A percentile compares a stretch with the other conserved stretches of the same genome.
Evolutionary conservation across 2,888 invertebrate species (phyloP).

Genomic region (Drosophila trichaetosa): DNA sequence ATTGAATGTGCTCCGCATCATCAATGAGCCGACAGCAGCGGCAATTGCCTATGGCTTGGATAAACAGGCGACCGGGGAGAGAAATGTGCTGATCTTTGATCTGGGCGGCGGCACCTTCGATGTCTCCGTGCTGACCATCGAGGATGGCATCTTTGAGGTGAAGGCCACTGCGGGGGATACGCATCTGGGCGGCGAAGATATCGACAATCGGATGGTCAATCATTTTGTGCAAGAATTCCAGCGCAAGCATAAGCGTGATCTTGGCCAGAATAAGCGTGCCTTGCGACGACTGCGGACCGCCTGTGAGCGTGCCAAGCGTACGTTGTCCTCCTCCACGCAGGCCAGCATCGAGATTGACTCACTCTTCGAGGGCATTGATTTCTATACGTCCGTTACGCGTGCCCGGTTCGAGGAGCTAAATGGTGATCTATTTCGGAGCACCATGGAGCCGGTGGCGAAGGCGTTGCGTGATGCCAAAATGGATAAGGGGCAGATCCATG

Average conservation of each 20-base stretch:
- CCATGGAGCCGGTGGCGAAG: slow-evolving; percentile 98
- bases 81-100: slow-evolving; percentile 90
- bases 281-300: slow-evolving; percentile 95
- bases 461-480: slow-evolving; percentile 97
- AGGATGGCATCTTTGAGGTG: slow-evolving; percentile 97
- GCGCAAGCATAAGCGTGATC: slow-evolving; percentile 95
- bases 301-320: slow-evolving; percentile 94
- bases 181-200: slow-evolving; percentile 83
- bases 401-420: slow-evolving; percentile 98
- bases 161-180: slow-evolving; percentile 90
- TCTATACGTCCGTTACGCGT: slow-evolving; percentile 96
- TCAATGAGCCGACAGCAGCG: slow-evolving; percentile 96
- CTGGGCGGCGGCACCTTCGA: slow-evolving; percentile 95
- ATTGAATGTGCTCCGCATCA: slow-evolving; percentile 95
- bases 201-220: slow-evolving; percentile 94
- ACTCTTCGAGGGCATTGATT: slow-evolving; percentile 96
- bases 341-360: slow-evolving; percentile 97
- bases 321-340: slow-evolving; percentile 91
- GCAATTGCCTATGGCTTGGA: slow-evolving; percentile 97
- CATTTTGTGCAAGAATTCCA: slow-evolving; percentile 95
- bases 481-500: slow-evolving; percentile 95
- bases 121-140: slow-evolving; percentile 95
- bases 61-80: slow-evolving; percentile 92
- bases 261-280: slow-evolving; percentile 93
- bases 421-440: slow-evolving; percentile 96